These are phyloP conservation scores for Thecocarcelia acutangulata DNA, from an alignment of 2,888 invertebrate species.

Conservation along the genomic window DNA sequence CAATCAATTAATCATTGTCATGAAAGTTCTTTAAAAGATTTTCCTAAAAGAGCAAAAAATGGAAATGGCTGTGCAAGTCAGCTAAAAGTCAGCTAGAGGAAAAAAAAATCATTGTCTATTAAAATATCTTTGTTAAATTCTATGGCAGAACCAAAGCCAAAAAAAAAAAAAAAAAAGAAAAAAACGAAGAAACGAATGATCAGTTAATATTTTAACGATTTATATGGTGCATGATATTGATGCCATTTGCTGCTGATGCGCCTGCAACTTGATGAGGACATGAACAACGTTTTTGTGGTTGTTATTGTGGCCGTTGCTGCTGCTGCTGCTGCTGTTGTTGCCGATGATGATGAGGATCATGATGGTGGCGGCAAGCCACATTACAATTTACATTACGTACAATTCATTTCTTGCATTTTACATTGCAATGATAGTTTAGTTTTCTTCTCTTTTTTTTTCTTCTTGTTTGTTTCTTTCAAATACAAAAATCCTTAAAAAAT, in stretches of 20 bases:
- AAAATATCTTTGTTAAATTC: conserved; percentile 64
- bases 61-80: not conserved
- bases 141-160: not conserved
- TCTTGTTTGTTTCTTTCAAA: not conserved
- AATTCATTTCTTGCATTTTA: conserved; percentile 48
- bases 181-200: conserved; percentile 31
- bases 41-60: not conserved
- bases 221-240: conserved; percentile 63
- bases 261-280: conserved; percentile 56
- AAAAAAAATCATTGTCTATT: conserved; percentile 50
- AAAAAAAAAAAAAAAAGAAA: too few relatives aligned
- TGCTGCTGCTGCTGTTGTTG: conserved; percentile 25
- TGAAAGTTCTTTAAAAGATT: conserved; percentile 29
- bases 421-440: conserved; percentile 12
- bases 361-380: conserved; percentile 68
- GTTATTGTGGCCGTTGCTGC: conserved; percentile 8
- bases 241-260: conserved; percentile 56
- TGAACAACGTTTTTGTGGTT: conserved; percentile 22
- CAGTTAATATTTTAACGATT: conserved; percentile 62
- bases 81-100: not conserved
- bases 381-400: conserved; percentile 55
- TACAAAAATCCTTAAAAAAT: conserved; percentile 36
- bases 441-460: not conserved
- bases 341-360: conserved; percentile 44
- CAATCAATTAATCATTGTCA: conserved; percentile 67